These are phyloP conservation scores for Agrochola macilenta DNA, from an alignment of 2,888 invertebrate species.

Conservation along the genomic window DNA sequence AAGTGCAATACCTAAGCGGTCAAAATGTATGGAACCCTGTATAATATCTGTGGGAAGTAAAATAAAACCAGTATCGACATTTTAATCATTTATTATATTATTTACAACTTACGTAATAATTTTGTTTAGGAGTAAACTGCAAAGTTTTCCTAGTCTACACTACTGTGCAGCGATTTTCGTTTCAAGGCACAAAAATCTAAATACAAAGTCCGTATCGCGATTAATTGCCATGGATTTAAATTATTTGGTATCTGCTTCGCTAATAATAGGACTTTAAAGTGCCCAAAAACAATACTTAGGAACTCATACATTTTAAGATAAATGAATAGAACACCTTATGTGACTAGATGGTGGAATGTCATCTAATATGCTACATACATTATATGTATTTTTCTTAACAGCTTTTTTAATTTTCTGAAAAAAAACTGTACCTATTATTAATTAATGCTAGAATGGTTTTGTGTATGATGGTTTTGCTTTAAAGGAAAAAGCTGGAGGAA, in stretches of 20 bases:
- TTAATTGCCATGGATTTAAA: conserved; percentile 54
- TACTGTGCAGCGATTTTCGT: conserved; percentile 77
- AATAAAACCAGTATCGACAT: conserved; percentile 66
- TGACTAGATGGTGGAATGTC: conserved; percentile 87
- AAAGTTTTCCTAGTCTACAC: conserved; percentile 77
- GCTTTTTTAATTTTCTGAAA: conserved; percentile 32
- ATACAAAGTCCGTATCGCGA: conserved; percentile 64
- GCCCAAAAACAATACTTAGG: conserved; percentile 64
- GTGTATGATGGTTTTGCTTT: conserved; percentile 49
- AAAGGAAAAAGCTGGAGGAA: conserved; percentile 52
- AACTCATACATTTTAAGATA: conserved; percentile 65
- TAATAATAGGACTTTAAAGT: conserved; percentile 51
- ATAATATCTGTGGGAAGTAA: neutral
- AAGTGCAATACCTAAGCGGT: too few relatives aligned
- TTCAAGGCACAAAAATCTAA: conserved; percentile 79
- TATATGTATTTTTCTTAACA: conserved; percentile 43
- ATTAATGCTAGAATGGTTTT: conserved; percentile 53
- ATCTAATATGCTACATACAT: conserved; percentile 74
- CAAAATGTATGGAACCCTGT: too few relatives aligned
- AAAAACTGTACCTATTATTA: conserved; percentile 25
- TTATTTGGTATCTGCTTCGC: conserved; percentile 53
- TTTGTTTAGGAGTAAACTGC: conserved; percentile 80
- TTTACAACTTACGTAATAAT: conserved; percentile 86
- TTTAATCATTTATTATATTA: conserved; percentile 77
- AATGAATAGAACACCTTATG: conserved; percentile 76